phyloP scores from a whole-genome alignment of 2,113 vertebrate genomes.

The Dolichotis patagonum region DNA sequence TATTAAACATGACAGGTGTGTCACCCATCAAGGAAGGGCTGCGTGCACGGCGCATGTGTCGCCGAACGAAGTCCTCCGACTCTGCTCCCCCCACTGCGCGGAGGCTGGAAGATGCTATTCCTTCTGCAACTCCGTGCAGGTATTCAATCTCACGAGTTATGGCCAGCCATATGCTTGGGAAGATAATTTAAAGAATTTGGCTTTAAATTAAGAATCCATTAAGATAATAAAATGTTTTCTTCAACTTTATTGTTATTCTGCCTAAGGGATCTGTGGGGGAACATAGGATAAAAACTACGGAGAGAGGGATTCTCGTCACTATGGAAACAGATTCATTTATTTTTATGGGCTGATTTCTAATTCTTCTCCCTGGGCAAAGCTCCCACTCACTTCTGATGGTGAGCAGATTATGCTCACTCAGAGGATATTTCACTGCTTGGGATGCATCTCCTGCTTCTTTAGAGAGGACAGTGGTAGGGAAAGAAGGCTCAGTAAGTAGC shows the following conservation, averaged over 20 bases:
- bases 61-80: neutral
- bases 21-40: conserved; percentile 46
- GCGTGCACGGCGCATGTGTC: neutral
- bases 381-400: conserved; percentile 69
- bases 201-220: conserved; percentile 79
- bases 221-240: conserved; percentile 79
- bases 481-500: neutral
- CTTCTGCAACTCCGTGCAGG: neutral
- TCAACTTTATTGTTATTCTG: conserved; percentile 73
- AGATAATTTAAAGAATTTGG: conserved; percentile 74
- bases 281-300: conserved; percentile 47
- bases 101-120: neutral
- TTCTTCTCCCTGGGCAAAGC: conserved; percentile 67
- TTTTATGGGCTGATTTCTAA: conserved; percentile 81
- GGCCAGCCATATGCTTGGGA: conserved; percentile 30
- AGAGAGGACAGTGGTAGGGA: neutral
- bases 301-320: conserved; percentile 62
- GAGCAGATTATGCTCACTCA: conserved; percentile 54
- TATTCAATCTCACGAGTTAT: conserved; percentile 39
- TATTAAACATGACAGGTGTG: conserved; percentile 73
- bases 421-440: conserved; percentile 27
- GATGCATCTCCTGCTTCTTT: conserved; percentile 47
- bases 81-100: neutral
- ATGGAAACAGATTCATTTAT: conserved; percentile 82
- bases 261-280: conserved; percentile 68